Percentiles rank a stretch among this genome's conserved stretches.
Conservation (phyloP, 1,140 invertebrate genomes). For the Littorina saxatilis region DNA sequence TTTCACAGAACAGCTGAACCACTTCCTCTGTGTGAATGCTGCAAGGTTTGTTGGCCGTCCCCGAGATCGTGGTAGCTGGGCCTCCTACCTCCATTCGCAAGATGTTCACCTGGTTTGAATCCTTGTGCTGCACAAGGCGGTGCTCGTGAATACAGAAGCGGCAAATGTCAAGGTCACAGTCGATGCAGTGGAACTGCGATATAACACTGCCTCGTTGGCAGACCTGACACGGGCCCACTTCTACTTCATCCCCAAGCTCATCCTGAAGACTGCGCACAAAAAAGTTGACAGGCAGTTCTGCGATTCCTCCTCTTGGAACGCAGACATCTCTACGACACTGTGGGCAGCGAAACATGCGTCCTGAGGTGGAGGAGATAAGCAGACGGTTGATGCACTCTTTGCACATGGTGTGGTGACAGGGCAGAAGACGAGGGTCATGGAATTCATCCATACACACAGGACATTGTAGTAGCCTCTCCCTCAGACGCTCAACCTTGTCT, state of each 20-base stretch:
- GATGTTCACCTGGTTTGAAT: constrained; percentile 54
- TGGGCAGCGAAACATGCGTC: constrained; percentile 65
- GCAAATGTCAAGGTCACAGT: constrained; percentile 69
- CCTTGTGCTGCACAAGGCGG: constrained; percentile 60
- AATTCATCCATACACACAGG: constrained; percentile 71
- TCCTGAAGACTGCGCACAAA: constrained; percentile 69
- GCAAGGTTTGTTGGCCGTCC: constrained; percentile 54
- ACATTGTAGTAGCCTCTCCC: constrained; percentile 66
- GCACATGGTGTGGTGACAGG: constrained; percentile 69
- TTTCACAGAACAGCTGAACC: constrained; percentile 64
- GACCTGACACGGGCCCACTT: constrained; percentile 59
- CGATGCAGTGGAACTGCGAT: constrained; percentile 66
- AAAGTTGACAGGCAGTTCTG: constrained; percentile 69
- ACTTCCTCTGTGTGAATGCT: constrained; percentile 56
- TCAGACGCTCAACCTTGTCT: constrained; percentile 64
- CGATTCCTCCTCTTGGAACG: constrained; percentile 63
- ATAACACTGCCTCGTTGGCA: constrained; percentile 62
- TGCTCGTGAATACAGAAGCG: constrained; percentile 68
- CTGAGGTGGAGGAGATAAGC: constrained; percentile 59
- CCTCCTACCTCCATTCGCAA: constrained; percentile 62
- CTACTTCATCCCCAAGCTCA: constrained; percentile 56
- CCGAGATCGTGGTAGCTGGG: constrained; percentile 36
- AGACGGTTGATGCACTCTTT: constrained; percentile 64
- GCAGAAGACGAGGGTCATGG: constrained; percentile 66
- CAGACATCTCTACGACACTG: constrained; percentile 66